phyloP scores from a whole-genome alignment of 2,888 invertebrate genomes.

The Corythucha ciliata region DNA sequence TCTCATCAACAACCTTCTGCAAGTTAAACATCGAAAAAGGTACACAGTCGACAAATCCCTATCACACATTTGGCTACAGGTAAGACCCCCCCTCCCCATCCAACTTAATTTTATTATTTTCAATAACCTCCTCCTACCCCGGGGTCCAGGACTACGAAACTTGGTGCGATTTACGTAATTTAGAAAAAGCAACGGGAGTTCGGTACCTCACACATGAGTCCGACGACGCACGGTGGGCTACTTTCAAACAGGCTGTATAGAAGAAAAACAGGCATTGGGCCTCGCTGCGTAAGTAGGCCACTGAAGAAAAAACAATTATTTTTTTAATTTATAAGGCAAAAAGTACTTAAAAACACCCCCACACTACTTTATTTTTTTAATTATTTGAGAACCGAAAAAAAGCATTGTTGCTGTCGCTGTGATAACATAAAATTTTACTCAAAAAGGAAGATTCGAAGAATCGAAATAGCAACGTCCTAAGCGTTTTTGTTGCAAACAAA shows the following conservation, averaged over 20 bases:
- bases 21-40: constrained; percentile 91
- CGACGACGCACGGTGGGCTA: constrained; percentile 84
- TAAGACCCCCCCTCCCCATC: constrained; percentile 40
- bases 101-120: not conserved
- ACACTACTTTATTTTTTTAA: too few species aligned
- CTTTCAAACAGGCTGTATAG: constrained; percentile 37
- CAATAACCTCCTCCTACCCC: constrained; percentile 6
- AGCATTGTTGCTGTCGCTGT: too few species aligned
- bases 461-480: too few species aligned
- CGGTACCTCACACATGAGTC: constrained; percentile 86
- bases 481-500: too few species aligned
- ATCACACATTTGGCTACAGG: constrained; percentile 93
- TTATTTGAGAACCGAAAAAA: too few species aligned
- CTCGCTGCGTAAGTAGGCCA: too few species aligned
- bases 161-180: constrained; percentile 83
- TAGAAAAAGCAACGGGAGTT: constrained; percentile 63
- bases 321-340: too few species aligned
- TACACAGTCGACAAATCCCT: constrained; percentile 94
- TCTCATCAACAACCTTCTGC: constrained; percentile 91
- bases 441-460: too few species aligned
- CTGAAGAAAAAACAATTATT: too few species aligned
- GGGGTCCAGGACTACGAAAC: constrained; percentile 81
- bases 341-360: too few species aligned
- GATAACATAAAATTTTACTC: too few species aligned
- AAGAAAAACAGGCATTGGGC: too few species aligned